These are phyloP conservation scores for Orestias chungarensis DNA, from an alignment of 2,797 vertebrate species.

Conservation along the genomic window DNA sequence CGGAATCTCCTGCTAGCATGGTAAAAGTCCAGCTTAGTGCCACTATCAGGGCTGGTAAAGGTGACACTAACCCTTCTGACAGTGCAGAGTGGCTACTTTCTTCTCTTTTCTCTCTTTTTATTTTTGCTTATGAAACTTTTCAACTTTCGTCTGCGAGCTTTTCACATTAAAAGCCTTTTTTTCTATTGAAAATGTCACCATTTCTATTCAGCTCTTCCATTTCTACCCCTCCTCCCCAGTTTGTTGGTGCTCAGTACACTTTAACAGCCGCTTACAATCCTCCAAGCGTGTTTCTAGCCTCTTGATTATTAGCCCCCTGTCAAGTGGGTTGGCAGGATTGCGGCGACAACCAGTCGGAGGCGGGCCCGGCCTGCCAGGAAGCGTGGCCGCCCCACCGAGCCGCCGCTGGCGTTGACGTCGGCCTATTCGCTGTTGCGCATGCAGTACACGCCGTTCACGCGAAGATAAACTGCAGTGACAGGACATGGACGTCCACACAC, in stretches of 20 bases:
- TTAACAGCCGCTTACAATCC: constrained; percentile 15
- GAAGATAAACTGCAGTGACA: constrained; percentile 14
- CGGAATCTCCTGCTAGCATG: constrained; percentile 12
- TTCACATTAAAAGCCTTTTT: constrained; percentile 29
- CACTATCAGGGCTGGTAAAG: constrained; percentile 13
- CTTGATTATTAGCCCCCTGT: constrained; percentile 51
- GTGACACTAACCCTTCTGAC: constrained; percentile 18
- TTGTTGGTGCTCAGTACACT: neutral
- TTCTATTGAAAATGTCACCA: constrained; percentile 27
- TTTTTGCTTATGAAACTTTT: constrained; percentile 21
- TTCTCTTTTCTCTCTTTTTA: constrained; percentile 28
- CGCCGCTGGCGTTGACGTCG: constrained; percentile 24
- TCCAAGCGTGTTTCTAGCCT: constrained; percentile 35
- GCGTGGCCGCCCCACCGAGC: constrained; percentile 45
- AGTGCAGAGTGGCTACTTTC: constrained; percentile 26
- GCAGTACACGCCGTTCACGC: constrained; percentile 16
- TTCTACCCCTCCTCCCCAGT: neutral
- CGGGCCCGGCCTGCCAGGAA: constrained; percentile 47
- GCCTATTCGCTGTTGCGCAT: constrained; percentile 16
- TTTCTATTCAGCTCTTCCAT: constrained; percentile 32
- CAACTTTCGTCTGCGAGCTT: constrained; percentile 16
- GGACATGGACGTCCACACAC: neutral
- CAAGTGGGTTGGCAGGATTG: constrained; percentile 65
- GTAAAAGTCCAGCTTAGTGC: neutral
- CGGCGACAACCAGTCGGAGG: constrained; percentile 59